Base-by-base conservation (phyloP, 2,888 invertebrate genomes). In the Spicauda simplicius region DNA sequence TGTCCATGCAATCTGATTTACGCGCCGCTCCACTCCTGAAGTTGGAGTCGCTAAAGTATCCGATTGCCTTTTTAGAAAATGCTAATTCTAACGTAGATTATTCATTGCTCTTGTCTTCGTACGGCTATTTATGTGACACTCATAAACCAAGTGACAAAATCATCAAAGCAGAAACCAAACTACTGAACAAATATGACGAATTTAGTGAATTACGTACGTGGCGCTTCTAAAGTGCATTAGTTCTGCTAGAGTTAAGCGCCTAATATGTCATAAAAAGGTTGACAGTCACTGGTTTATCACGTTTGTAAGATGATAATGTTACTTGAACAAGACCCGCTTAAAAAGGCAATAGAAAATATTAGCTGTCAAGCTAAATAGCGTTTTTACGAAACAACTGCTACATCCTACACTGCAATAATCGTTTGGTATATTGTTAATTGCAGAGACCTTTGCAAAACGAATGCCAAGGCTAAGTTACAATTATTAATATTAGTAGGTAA, bases 1-100 rank as follows among this genome's bases (percentile, higher is more conserved):
- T 87, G 87, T 86, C 86, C 87, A 84, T 84, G 80, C 85, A 85
- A 88, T 87, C 87, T 88, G 90, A 89, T 89, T 88, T 90, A 90
- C 87, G 86, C 84, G 83, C 81, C 50, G 50, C 70, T 80, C 79
- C 78, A 80, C 82, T 80, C 82, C 80, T 79, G 80, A 82, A 81
- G 79, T 77, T 76, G 64, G 62, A 69, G 55, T 69, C 74, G 70
- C 82, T 85, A 86, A 85, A 87, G 78, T 85, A 84, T 81, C 77
- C 78, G 71, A 76, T 78, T 79, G 74, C 90, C 88, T 85, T 90
- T 88, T 90, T 85, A 85, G 89, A 87, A 37, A 84, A 86, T 86
- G 80, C 83, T 87, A 87, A 88, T 88, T 87, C 85, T 58, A 54
- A 41, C 77, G 72, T 69, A 74, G 79, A 83, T 81, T 84, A 88